Base-by-base conservation (phyloP, 2,797 vertebrate species). In the Acrossocheilus wenchowensis region DNA sequence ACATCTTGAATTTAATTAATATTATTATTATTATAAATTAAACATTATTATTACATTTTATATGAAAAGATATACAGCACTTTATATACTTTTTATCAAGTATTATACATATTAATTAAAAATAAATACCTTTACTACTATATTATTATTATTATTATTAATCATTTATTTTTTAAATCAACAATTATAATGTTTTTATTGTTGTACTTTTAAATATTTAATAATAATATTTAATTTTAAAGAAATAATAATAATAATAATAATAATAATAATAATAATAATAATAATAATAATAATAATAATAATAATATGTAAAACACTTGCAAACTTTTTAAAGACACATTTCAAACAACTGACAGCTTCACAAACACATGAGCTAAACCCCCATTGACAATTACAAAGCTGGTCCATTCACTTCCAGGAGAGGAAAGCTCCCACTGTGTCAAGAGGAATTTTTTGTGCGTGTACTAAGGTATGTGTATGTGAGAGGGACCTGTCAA, bases 281-380 rank as follows among this genome's bases (percentile, higher is more conserved):
- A 36, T 36, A 36, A 36, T 36, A 2, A 57, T 57, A 57, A 54
- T 54, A 52, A 34, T 50, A 30, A 75, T 50, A 21, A 50, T 15
- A 39, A 78, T 23, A 21, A 52, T 54, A 54, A 17, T 78, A 60
- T 36, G 2, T 15, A 15, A 57, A 78, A 78, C 34, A 39, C 30
- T 39, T 5, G 14, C 14, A 74, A 45, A n/a, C 6, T 54, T 50
- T 73, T 73, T 60, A 60, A 11, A 82, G 12, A 60, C 5, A 2
- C 23, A 57, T 64, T 83, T 66, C 21, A 66, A 77, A 75, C 57
- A 39, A 39, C 19, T 36, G 77, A 84, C 60, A 75, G 71, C 26
- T 50, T 41, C 77, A 74, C 68, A 80, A 36, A 88, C 75, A 79
- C 12, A 78, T 83, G 86, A 84, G 60, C 57, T 77, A 77, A 74